Conservation (phyloP, 2,113 vertebrate species). For the Arizona elegans region DNA sequence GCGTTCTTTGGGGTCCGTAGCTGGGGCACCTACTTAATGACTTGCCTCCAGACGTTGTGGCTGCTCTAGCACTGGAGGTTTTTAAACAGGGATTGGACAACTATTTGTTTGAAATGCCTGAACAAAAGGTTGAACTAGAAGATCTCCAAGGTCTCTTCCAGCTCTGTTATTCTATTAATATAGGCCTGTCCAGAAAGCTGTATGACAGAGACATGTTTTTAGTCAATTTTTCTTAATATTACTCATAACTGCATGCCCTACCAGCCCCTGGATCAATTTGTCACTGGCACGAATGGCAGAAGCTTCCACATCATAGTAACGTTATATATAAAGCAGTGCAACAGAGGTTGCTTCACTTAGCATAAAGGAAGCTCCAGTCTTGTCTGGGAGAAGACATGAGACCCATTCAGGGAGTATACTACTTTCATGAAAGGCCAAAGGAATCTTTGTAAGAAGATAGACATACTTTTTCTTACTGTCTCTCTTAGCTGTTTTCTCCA, state of each 20-base stretch:
- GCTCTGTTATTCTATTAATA: neutral
- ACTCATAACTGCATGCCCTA: neutral
- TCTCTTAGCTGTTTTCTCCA: conserved; percentile 87
- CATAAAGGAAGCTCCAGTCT: neutral
- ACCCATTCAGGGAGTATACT: neutral
- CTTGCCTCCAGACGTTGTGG: neutral
- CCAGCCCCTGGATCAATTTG: neutral
- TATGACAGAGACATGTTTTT: neutral
- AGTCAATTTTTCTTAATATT: neutral
- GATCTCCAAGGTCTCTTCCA: neutral
- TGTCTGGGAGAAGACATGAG: neutral
- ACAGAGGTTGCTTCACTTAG: neutral
- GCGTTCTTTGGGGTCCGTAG: too few species aligned
- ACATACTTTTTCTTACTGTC: conserved; percentile 96
- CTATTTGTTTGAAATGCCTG: neutral
- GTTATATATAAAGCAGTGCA: neutral
- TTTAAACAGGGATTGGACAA: neutral
- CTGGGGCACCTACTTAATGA: neutral
- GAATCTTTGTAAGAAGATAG: neutral
- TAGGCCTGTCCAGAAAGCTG: neutral
- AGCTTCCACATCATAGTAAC: neutral
- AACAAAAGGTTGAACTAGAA: neutral
- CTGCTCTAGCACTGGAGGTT: neutral
- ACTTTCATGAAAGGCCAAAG: rapidly evolving
- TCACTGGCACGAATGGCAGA: neutral